Conservation (phyloP, 2,113 vertebrate genomes). For the Oceanodroma tethys region DNA sequence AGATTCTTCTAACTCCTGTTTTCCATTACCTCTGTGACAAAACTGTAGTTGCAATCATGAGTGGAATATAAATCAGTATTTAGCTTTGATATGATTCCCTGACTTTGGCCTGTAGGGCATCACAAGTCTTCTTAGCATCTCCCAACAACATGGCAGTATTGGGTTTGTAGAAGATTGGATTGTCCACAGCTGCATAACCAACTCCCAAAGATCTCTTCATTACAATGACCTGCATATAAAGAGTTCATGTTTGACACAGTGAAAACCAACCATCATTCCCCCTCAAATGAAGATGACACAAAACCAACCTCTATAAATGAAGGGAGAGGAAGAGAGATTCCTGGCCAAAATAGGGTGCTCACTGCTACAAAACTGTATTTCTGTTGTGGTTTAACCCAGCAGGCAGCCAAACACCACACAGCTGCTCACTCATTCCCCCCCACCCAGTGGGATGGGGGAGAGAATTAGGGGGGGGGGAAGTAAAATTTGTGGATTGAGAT, state of each 20-base stretch:
- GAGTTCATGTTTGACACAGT: not conserved
- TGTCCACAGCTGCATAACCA: conserved; percentile 91
- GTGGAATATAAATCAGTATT: not conserved
- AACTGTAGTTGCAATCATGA: not conserved
- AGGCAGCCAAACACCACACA: no score
- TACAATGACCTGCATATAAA: conserved; percentile 80
- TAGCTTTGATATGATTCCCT: conserved; percentile 76
- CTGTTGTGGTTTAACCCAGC: no score
- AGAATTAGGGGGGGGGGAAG: no score
- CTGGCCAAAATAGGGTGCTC: not conserved
- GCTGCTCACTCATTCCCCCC: no score
- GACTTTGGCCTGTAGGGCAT: conserved; percentile 84
- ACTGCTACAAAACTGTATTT: not conserved
- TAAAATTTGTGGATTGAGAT: no score
- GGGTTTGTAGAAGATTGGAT: conserved; percentile 94
- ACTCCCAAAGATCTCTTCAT: conserved; percentile 92
- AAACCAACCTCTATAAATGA: not conserved
- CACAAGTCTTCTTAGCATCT: conserved; percentile 88
- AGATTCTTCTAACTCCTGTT: not conserved
- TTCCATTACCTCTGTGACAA: not conserved
- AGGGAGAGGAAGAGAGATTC: not conserved
- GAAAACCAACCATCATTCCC: not conserved
- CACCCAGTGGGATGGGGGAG: no score
- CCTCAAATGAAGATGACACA: not conserved
- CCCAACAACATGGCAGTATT: conserved; percentile 91